These are phyloP conservation scores for Notarius quadriscutis DNA, from an alignment of 2,113 vertebrate species.

Conservation along the genomic window DNA sequence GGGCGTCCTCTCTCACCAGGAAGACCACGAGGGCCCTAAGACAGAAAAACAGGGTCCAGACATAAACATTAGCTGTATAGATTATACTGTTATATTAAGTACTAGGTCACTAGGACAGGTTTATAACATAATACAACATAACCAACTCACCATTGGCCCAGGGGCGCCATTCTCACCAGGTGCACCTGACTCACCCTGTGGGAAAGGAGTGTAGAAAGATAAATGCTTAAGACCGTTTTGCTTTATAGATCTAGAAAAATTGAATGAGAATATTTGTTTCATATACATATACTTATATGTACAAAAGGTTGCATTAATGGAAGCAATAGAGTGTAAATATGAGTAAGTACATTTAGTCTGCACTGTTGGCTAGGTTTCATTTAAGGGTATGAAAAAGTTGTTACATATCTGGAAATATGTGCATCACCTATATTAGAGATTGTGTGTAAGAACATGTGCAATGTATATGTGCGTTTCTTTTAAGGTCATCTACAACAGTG, in stretches of 20 bases:
- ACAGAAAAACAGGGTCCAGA: slow-evolving; percentile 42
- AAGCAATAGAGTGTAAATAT: neutral
- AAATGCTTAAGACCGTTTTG: neutral
- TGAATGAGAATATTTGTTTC: neutral
- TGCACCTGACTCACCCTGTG: slow-evolving; percentile 86
- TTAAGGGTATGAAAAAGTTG: neutral
- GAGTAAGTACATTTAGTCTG: neutral
- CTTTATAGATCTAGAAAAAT: neutral
- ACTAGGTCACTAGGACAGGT: neutral
- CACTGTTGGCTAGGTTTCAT: neutral
- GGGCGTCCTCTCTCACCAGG: slow-evolving; percentile 94
- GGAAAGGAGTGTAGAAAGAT: slow-evolving; percentile 31
- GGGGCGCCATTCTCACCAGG: slow-evolving; percentile 89
- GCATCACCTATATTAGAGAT: neutral
- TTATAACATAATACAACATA: neutral
- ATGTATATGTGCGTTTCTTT: neutral
- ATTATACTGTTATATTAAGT: neutral
- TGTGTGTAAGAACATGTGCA: neutral
- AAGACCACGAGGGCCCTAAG: slow-evolving; percentile 92
- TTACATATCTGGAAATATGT: neutral
- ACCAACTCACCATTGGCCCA: slow-evolving; percentile 84
- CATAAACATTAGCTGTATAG: neutral
- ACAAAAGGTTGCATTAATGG: neutral
- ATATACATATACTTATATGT: neutral
- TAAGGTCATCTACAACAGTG: neutral